Percentiles rank a stretch among this genome's conserved stretches.
phyloP scores from a whole-genome alignment of 2,797 vertebrate genomes.

The Sylvia borin region DNA sequence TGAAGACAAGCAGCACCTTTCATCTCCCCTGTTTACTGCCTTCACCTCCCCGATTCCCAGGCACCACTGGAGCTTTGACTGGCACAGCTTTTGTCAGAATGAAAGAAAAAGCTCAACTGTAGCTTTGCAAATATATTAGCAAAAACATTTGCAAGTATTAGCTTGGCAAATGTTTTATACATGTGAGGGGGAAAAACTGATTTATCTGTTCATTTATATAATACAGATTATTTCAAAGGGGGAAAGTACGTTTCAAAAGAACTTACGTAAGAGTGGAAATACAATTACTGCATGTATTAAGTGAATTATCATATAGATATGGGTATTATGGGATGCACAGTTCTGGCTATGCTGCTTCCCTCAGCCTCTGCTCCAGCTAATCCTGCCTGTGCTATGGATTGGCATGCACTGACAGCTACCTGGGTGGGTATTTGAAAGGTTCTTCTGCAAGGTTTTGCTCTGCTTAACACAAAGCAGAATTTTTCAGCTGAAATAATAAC shows the following conservation, averaged over 20 bases:
- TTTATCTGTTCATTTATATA: constrained; percentile 5
- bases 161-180: constrained; percentile 12
- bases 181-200: background rate
- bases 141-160: constrained; percentile 44
- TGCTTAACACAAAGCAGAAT: background rate
- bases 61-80: constrained; percentile 8
- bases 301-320: background rate
- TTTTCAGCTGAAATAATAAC: background rate
- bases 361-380: background rate
- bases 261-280: background rate
- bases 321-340: background rate
- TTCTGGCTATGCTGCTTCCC: background rate
- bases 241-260: background rate
- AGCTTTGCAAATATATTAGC: constrained; percentile 40
- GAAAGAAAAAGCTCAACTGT: background rate
- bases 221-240: constrained; percentile 12
- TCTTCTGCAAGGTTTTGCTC: background rate
- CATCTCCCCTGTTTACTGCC: constrained; percentile 32
- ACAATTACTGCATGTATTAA: background rate
- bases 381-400: background rate
- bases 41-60: constrained; percentile 31
- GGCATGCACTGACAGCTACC: background rate
- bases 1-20: constrained; percentile 41
- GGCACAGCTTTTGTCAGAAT: background rate
- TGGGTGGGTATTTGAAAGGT: background rate